These are phyloP conservation scores for Momotus momota DNA, from an alignment of 2,797 vertebrate genomes.

Conservation along the genomic window DNA sequence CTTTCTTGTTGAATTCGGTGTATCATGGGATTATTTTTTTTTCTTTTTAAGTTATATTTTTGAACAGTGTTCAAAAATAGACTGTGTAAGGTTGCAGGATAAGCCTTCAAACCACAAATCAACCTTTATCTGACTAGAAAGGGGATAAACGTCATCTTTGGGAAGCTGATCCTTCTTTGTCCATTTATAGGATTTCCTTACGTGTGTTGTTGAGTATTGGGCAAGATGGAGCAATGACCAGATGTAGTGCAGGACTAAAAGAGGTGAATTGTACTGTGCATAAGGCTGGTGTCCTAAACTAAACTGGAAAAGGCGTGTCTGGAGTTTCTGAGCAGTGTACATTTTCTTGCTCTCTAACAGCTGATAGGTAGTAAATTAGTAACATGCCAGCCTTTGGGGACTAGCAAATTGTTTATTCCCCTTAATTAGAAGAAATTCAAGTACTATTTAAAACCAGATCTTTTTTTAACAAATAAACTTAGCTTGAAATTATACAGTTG, in stretches of 20 bases:
- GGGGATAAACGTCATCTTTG: neutral
- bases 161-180: slow-evolving; percentile 11
- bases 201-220: neutral
- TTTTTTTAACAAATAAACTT: neutral
- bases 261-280: neutral
- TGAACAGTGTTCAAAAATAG: neutral
- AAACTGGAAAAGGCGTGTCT: neutral
- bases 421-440: neutral
- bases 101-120: slow-evolving; percentile 19
- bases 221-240: neutral
- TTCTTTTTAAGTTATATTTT: neutral
- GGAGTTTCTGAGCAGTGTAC: neutral
- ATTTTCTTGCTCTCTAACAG: neutral
- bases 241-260: neutral
- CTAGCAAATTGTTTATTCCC: neutral
- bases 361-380: neutral
- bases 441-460: neutral
- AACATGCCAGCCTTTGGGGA: neutral
- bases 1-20: neutral
- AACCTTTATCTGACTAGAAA: slow-evolving; percentile 14
- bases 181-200: slow-evolving; percentile 35
- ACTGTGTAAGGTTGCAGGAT: neutral
- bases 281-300: neutral
- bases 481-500: neutral
- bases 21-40: neutral